Evolutionary conservation across 2,888 invertebrate species (phyloP), one percentile per base, ranked within the genome.

Genomic region (Rotaria magnacalcarata): DNA sequence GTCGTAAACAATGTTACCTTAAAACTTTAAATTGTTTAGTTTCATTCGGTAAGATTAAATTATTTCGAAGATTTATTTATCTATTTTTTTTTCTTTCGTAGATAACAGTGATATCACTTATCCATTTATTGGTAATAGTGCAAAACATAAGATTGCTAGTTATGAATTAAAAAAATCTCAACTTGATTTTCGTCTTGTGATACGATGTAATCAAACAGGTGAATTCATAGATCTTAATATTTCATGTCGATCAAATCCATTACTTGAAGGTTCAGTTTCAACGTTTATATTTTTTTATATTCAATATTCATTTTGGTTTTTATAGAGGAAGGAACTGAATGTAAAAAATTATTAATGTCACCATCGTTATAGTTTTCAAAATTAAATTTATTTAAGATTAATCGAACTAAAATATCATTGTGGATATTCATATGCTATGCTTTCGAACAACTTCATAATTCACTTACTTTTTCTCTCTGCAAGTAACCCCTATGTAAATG

Each of bases 151-250:
- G 19, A 67, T 67, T 67, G 34, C 67, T 16, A 19, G 2, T 5
- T 67, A 67, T 67, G 34, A 67, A 67, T 67, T 67, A 19, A 67
- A 67, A 67, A 67, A 67, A 19, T 67, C 67, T 67, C 67, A 67
- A 19, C 67, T 67, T 34, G 67, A 67, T 34, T 67, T 67, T 67
- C 67, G 67, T 34, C 27, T 67, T 2, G 67, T 67, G 5, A 34
- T 34, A 1, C 16, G 14, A 67, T 67, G 16, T 67, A 34, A 14
- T 27, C 19, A 67, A 67, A 67, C 34, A 16, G 67, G 7, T 19
- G 67, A 34, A 67, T 67, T 67, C 34, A 67, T 67, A 2, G 67
- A 67, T 67, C 34, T 67, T 11, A 27, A 67, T 34, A 19, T 34
- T 34, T 67, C 67, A 19, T 67, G 67, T 16, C 67, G 67, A 67